A percentile compares a stretch with the other conserved stretches of the same genome.
Conservation (phyloP, 2,113 vertebrate species). For the Zapus hudsonius region DNA sequence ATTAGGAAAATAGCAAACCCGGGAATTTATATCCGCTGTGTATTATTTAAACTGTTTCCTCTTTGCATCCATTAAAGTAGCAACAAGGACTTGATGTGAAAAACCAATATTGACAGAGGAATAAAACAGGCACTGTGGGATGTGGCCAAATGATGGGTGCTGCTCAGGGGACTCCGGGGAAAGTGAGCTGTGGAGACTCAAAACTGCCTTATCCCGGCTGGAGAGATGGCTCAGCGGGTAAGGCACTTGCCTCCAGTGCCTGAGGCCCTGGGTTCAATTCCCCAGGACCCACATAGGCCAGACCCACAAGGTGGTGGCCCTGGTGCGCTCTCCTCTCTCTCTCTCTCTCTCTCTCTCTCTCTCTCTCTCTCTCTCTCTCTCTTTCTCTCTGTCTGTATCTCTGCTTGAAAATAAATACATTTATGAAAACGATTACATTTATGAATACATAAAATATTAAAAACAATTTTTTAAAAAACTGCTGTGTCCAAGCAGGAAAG, state of each 20-base stretch:
- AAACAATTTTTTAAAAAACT: background rate
- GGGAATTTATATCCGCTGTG: background rate
- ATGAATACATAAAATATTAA: background rate
- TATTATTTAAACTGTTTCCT: constrained; percentile 15
- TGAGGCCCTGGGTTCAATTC: too few species aligned
- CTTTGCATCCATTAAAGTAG: background rate
- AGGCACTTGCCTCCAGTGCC: too few species aligned
- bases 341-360: too few species aligned
- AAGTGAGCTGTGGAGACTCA: accelerated
- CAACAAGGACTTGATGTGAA: constrained; percentile 43
- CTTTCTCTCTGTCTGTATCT: too few species aligned
- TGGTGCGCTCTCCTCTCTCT: too few species aligned
- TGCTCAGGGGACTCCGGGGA: background rate
- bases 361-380: too few species aligned
- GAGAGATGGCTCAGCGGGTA: too few species aligned
- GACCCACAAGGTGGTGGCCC: too few species aligned
- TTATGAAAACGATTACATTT: too few species aligned
- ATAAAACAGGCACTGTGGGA: background rate
- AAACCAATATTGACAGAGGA: background rate
- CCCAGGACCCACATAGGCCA: too few species aligned
- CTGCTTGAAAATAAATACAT: too few species aligned
- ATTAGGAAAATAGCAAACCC: background rate
- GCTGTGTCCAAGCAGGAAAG: background rate
- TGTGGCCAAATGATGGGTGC: background rate
- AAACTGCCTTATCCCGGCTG: too few species aligned